Evolutionary conservation across 1,140 invertebrate genomes (phyloP), one percentile per base, ranked within the genome.

Genomic region (Zaprionus vittiger): DNA sequence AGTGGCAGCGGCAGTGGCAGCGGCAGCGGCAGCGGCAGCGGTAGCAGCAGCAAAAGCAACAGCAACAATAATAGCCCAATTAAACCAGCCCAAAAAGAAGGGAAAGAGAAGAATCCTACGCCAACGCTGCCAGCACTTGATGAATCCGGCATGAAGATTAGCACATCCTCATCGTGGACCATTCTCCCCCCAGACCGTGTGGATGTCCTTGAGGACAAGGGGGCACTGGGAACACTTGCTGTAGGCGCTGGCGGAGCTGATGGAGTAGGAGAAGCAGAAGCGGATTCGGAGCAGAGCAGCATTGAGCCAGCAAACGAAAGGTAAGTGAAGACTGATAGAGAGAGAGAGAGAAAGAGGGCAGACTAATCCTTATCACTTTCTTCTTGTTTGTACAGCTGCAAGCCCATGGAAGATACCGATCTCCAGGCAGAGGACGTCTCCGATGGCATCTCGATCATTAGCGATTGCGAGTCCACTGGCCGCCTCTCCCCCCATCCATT

Each of bases 361-460:
- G 5, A 6, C 28, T 66, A 24, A 14, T 37, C 2, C 7, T 60
- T n/a, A n/a, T 4, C 1, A 0, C 31, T 49, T 37, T 38, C 5
- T 26, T 2, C 26, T 20, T 22, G 31, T 24, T 17, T 5, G 5
- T 28, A 9, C 31, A 86, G 79, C 68, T 68, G 73, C 83, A 80
- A 63, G 57, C 64, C 69, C 52, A 38, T 66, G n/a, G 77, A 49
- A 20, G 80, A 91, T 49, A 4, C 41, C 3, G 87, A 91, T 56
- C 41, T 70, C 15, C 85, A 71, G 41, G 57, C 66, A 26, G 91
- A 92, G 64, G 91, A 92, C 37, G 60, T 91, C 20, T 92, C 91
- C 2, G 91, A 92, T 75, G 91, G 91, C n/a, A 92, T 92, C 22
- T 92, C 91, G 24, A 91, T 92, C 57, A 92, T 92, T 31, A 92